These are phyloP conservation scores for Pachyuromys duprasi DNA, from an alignment of 2,797 vertebrate species.

Conservation along the genomic window DNA sequence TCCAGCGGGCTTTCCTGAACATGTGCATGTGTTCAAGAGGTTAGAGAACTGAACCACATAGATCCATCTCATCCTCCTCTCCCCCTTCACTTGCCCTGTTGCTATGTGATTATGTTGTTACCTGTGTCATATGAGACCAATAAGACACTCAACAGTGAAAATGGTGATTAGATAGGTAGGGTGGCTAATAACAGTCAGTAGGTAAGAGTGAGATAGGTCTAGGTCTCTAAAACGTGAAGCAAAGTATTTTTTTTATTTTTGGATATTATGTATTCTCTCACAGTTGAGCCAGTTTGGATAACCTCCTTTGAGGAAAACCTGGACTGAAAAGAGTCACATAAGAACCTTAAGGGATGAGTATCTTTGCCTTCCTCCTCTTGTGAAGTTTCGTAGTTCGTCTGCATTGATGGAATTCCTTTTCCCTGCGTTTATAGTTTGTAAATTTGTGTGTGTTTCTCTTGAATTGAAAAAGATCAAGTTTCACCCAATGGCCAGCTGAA, in stretches of 20 bases:
- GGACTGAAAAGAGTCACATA: not conserved
- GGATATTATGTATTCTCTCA: not conserved
- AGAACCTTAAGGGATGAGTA: not conserved
- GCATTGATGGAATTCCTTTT: not conserved
- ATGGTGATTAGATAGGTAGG: slow-evolving; percentile 76
- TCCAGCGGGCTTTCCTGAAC: slow-evolving; percentile 89
- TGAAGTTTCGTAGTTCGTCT: not conserved
- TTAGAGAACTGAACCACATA: slow-evolving; percentile 82
- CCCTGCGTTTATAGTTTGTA: not conserved
- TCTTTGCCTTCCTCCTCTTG: not conserved
- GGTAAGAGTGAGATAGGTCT: slow-evolving; percentile 48
- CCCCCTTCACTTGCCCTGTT: slow-evolving; percentile 61
- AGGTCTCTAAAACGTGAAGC: not conserved
- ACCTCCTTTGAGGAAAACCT: not conserved
- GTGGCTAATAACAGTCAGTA: slow-evolving; percentile 66
- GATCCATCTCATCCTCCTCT: slow-evolving; percentile 73
- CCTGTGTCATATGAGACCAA: slow-evolving; percentile 79
- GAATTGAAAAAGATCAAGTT: not conserved
- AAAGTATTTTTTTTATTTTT: not conserved
- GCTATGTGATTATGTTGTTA: slow-evolving; percentile 65
- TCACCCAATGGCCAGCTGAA: slow-evolving; percentile 3
- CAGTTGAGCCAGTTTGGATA: not conserved
- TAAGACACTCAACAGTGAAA: slow-evolving; percentile 67
- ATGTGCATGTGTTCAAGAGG: slow-evolving; percentile 86
- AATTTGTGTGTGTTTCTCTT: not conserved